A percentile compares a stretch with the other conserved stretches of the same genome.
These are phyloP conservation scores for Actinemys pallida DNA, from an alignment of 2,113 vertebrate genomes.

Conservation along the genomic window DNA sequence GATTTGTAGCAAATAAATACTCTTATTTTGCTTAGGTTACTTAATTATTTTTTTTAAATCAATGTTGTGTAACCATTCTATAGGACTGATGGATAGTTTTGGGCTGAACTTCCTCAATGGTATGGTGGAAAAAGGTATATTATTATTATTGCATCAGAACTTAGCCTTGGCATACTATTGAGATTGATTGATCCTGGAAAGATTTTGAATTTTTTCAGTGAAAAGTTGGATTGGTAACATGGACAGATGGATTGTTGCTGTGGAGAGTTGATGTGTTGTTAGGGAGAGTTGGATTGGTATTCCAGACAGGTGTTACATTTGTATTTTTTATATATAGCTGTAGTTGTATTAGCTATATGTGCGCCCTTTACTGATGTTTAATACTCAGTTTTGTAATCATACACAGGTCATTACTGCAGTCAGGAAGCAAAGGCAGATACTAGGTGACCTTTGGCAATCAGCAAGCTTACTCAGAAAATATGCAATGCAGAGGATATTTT, in stretches of 20 bases:
- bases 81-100: not conserved
- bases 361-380: not conserved
- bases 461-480: not conserved
- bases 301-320: not conserved
- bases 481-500: not conserved
- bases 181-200: constrained; percentile 68
- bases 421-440: not conserved
- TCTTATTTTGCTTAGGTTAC: constrained; percentile 16
- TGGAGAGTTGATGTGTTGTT: constrained; percentile 57
- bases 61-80: not conserved
- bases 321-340: not conserved
- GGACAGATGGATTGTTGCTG: constrained; percentile 52
- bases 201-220: constrained; percentile 61
- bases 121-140: not conserved
- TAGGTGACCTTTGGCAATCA: not conserved
- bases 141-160: constrained; percentile 40
- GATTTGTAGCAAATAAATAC: constrained; percentile 1
- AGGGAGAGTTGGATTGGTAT: constrained; percentile 58
- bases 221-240: constrained; percentile 62
- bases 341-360: not conserved
- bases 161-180: constrained; percentile 1
- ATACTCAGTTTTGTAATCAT: not conserved
- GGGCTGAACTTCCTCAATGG: not conserved
- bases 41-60: not conserved
- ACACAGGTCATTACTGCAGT: not conserved